Conservation (phyloP, 2,113 vertebrate species). For the Phoxinus phoxinus region DNA sequence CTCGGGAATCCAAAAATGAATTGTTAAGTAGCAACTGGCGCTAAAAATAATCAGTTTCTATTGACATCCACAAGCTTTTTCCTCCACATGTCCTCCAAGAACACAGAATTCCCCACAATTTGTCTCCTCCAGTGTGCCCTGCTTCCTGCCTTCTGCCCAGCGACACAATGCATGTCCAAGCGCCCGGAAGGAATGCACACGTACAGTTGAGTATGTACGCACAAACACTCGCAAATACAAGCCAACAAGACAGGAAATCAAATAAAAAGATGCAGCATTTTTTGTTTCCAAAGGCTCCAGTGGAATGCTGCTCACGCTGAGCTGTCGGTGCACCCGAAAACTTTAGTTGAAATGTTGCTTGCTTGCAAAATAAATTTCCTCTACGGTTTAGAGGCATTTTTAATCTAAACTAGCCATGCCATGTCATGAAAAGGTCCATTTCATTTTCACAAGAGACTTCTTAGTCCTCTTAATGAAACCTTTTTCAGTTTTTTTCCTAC, state of each 20-base stretch:
- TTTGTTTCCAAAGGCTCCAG: constrained; percentile 30
- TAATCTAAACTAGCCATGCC: background rate
- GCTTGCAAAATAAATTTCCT: background rate
- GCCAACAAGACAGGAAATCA: constrained; percentile 63
- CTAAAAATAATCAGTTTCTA: constrained; percentile 67
- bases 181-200: constrained; percentile 1
- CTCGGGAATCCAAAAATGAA: constrained; percentile 14
- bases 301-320: background rate
- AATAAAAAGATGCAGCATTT: constrained; percentile 55
- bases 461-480: background rate
- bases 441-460: background rate
- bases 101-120: constrained; percentile 61
- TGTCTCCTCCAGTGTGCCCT: constrained; percentile 49
- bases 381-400: background rate
- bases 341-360: background rate
- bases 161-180: constrained; percentile 44
- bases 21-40: constrained; percentile 50
- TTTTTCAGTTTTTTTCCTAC: background rate
- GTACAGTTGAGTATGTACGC: background rate
- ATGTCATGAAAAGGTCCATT: background rate
- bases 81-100: constrained; percentile 40
- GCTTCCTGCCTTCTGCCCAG: constrained; percentile 47
- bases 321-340: background rate
- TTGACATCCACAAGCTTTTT: constrained; percentile 47
- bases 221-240: constrained; percentile 37